phyloP scores from a whole-genome alignment of 2,113 vertebrate species.

The Tyto alba region DNA sequence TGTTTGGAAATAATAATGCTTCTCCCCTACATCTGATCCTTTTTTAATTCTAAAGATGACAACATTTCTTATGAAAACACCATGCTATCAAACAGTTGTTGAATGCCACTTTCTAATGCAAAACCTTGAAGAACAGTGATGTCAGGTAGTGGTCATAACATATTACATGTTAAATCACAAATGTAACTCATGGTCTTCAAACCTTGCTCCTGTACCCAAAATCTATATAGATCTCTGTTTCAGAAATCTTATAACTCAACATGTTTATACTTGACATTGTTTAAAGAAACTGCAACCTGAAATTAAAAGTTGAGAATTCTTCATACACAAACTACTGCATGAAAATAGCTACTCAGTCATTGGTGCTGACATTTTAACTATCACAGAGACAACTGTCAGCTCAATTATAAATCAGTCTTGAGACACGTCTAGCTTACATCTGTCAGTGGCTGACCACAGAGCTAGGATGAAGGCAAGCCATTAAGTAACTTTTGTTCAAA shows the following conservation, averaged over 20 bases:
- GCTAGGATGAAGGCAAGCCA: background rate
- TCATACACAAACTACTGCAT: background rate
- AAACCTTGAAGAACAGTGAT: background rate
- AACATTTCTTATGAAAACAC: background rate
- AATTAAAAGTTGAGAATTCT: background rate
- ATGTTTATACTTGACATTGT: too few species aligned
- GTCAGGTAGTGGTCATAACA: background rate
- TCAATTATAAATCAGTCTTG: background rate
- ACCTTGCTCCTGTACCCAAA: background rate
- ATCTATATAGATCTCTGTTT: background rate
- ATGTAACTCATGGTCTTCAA: background rate
- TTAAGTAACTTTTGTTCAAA: background rate
- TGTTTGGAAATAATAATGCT: slow-evolving; percentile 3
- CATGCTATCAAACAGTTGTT: background rate
- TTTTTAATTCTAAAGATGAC: background rate
- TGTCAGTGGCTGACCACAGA: background rate
- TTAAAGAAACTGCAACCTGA: background rate
- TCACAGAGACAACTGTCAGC: background rate
- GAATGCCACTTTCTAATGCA: background rate
- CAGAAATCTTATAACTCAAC: background rate
- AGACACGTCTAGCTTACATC: background rate
- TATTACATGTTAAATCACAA: background rate
- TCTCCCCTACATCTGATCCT: background rate
- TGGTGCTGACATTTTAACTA: background rate
- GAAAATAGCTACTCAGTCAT: background rate